phyloP scores from a whole-genome alignment of 1,140 invertebrate genomes.

The Drosophila nigrodunni region DNA sequence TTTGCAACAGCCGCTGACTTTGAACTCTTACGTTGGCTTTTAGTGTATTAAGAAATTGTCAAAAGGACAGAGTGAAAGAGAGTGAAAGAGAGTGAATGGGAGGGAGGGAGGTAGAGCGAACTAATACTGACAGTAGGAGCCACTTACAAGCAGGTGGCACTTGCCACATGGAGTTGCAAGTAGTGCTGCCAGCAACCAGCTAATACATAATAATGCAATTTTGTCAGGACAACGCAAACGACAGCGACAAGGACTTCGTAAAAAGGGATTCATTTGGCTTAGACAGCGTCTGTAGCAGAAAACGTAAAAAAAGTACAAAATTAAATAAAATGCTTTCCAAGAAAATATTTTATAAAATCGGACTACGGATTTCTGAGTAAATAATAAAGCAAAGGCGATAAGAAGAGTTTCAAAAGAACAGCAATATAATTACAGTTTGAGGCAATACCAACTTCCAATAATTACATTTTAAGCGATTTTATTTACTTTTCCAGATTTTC shows the following conservation, averaged over 20 bases:
- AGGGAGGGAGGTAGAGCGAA: no score
- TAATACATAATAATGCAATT: constrained; percentile 81
- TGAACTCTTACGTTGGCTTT: constrained; percentile 80
- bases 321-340: constrained; percentile 10
- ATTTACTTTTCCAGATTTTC: no score
- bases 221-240: constrained; percentile 53
- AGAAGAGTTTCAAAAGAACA: not conserved
- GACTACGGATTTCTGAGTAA: not conserved
- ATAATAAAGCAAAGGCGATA: not conserved
- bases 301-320: constrained; percentile 4
- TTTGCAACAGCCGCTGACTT: constrained; percentile 65
- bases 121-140: constrained; percentile 41
- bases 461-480: no score
- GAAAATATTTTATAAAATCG: constrained; percentile 4
- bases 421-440: not conserved
- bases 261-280: constrained; percentile 72
- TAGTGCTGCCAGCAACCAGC: constrained; percentile 13
- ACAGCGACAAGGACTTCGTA: constrained; percentile 47
- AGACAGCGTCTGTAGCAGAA: constrained; percentile 24
- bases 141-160: constrained; percentile 29
- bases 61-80: constrained; percentile 21
- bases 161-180: constrained; percentile 2
- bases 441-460: no score
- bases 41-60: constrained; percentile 76
- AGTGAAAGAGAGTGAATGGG: constrained; percentile 20